Evolutionary conservation across 2,888 invertebrate species (phyloP).

Genomic region (Agrochola circellaris): DNA sequence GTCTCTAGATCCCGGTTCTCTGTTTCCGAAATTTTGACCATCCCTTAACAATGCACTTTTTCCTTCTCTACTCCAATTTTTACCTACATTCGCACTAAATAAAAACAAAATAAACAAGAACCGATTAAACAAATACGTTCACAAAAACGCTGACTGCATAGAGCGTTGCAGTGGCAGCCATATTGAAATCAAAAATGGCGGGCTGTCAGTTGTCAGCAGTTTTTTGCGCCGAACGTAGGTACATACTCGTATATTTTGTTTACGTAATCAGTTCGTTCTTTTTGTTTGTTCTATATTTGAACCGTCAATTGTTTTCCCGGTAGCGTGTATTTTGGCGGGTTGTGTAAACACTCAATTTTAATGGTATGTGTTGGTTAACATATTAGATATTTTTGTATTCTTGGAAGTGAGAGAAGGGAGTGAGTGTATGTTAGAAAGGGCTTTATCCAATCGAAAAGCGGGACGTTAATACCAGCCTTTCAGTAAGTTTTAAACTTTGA

Average conservation of each 20-base stretch:
- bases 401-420: background rate
- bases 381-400: background rate
- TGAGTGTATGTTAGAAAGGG: too few species aligned
- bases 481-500: background rate
- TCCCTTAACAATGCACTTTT: background rate
- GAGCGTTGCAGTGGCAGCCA: conserved; percentile 79
- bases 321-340: conserved; percentile 43
- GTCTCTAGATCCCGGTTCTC: background rate
- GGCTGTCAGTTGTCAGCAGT: conserved; percentile 80
- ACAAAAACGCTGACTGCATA: conserved; percentile 83
- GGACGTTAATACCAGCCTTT: background rate
- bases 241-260: conserved; percentile 75
- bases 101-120: conserved; percentile 68
- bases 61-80: background rate
- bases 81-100: conserved; percentile 44
- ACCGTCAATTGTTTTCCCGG: conserved; percentile 57
- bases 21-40: too few species aligned
- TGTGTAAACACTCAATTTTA: conserved; percentile 34
- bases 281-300: conserved; percentile 67
- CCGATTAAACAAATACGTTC: conserved; percentile 79
- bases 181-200: conserved; percentile 85
- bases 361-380: conserved; percentile 5
- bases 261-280: conserved; percentile 68
- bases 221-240: conserved; percentile 75
- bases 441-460: background rate